Base-by-base conservation (phyloP, 92 coral and sea anemone species). In the Virgularia gustaviana region DNA sequence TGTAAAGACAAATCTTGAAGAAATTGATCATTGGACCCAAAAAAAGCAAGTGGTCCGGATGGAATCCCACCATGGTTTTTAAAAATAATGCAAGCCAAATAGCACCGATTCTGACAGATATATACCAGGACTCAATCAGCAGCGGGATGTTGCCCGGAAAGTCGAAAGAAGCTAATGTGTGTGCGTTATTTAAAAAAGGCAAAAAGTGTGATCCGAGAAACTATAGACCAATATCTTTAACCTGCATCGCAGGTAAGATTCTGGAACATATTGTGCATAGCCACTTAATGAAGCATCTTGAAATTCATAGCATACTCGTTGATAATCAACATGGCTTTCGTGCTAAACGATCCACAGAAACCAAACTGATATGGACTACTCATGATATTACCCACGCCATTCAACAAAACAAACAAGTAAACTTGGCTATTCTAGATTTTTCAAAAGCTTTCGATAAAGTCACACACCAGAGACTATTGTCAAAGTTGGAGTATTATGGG, bases 201-300 rank as follows among this genome's bases (percentile, higher is more conserved):
- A 45, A 45, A 16, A 76, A 41, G 52, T 64, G 42, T 31, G 57
- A 64, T 58, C 77, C 61, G 27, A 3, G 37, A 27, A 30, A 76
- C 2, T 65, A 65, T 20, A 32, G 52, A 36, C 49, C 49, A 19
- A 63, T 63, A 33, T 43, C 58, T 22, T 61, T 75, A 31, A 63
- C 80, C 5, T 75, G 80, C 16, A 33, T 62, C 12, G 76, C 54
- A 25, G 22, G 55, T 15, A 80, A 53, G 63, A 54, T 73, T 2
- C 49, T 81, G 13, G 79, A 80, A 39, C 85, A 80, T 30, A 79
- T 79, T 36, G 36, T 42, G 10, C 56, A 65, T 41, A 77, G 77
- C 45, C 84, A 67, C 37, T 36, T 84, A 24, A 84, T 79, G 85
- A 84, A 84, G 72, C 81, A 84, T 36, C 66, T 75, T 18, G 72